Base-by-base conservation (phyloP, 1,140 invertebrate genomes). In the Cylas formicarius region DNA sequence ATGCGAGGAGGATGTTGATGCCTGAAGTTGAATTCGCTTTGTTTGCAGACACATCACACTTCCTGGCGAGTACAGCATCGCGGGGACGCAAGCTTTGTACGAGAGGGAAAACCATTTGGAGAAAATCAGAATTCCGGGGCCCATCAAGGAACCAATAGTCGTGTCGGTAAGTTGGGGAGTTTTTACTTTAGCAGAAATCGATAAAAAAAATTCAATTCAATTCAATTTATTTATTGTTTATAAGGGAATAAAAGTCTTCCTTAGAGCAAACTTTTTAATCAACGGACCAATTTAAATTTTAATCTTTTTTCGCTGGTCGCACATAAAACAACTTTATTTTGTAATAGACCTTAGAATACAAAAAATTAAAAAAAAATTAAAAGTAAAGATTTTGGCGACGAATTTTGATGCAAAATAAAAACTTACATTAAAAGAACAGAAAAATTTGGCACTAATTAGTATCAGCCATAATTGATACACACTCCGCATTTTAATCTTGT, bases 41-140 rank as follows among this genome's bases (percentile, higher is more conserved):
- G 36, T 38, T 60, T 65, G 52, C 56, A 80, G 78, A 58, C 70
- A 82, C 56, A 85, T 86, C 53, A 83, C 82, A 46, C 76, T 84
- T 71, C 77, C 79, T 32, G 84, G 83, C 1, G 86, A 91, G 65
- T 90, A 90, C 61, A 76, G 80, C 52, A 81, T 87, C 16, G 86
- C 84, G n/a, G 86, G 85, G 10, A 79, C 84, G 1, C 78, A 80
- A 45, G 80, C 88, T 40, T 74, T 88, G 20, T 92, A 92, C 67
- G 80, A 85, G 65, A 68, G 87, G 44, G 78, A 84, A 44, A 80
- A 82, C 24, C 86, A 90, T 58, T 78, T 78, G 68, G 89, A 92
- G 60, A 84, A 79, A 58, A 76, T 92, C 11, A 72, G 76, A 58
- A 86, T 90, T 55, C 78, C 80, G 17, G 88, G 88, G 53, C 88